A percentile compares a stretch with the other conserved stretches of the same genome.
Evolutionary conservation across 2,888 invertebrate genomes (phyloP).

Genomic region (Acronicta psi): DNA sequence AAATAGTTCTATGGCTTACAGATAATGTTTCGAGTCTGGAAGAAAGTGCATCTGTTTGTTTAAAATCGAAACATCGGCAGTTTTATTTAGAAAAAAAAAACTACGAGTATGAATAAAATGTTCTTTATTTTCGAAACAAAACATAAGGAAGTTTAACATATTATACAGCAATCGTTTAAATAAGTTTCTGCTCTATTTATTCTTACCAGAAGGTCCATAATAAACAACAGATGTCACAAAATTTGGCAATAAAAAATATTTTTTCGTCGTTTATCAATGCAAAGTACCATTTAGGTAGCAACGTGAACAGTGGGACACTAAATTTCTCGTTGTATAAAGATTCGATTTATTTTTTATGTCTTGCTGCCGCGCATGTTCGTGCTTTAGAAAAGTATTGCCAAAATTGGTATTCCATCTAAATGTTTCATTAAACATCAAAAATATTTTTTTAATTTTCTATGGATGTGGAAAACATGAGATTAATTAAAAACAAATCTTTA

Average conservation of each 20-base stretch:
- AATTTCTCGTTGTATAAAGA: constrained; percentile 28
- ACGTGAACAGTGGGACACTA: constrained; percentile 13
- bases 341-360: constrained; percentile 30
- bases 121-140: background rate
- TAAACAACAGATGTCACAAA: constrained; percentile 46
- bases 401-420: constrained; percentile 7
- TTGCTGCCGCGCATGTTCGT: constrained; percentile 17
- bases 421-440: constrained; percentile 12
- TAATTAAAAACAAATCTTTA: too few relatives aligned
- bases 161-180: constrained; percentile 13
- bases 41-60: too few relatives aligned
- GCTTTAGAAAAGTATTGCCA: constrained; percentile 13
- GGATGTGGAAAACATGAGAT: too few relatives aligned
- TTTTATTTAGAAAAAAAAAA: too few relatives aligned
- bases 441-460: too few relatives aligned
- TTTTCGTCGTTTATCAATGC: constrained; percentile 48
- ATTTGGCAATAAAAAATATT: constrained; percentile 49
- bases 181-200: constrained; percentile 37
- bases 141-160: background rate
- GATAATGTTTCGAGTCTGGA: too few relatives aligned
- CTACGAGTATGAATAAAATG: too few relatives aligned
- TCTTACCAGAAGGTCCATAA: constrained; percentile 36
- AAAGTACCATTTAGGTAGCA: constrained; percentile 45
- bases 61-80: too few relatives aligned
- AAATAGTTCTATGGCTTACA: too few relatives aligned